Conservation (phyloP, 1,140 invertebrate species). For the Muscidifurax raptorellus region DNA sequence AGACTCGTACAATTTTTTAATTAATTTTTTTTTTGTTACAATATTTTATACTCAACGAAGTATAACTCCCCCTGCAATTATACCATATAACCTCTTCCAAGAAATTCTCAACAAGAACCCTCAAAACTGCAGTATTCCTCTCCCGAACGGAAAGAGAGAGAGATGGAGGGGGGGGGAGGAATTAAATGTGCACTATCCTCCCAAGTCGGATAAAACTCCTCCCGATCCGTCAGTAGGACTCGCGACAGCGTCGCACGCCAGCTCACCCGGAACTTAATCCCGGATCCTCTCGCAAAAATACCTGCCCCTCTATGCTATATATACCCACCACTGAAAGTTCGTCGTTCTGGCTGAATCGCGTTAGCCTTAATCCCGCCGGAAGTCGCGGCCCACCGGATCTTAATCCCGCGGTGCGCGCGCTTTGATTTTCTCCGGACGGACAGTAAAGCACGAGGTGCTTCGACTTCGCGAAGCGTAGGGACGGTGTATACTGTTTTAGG, state of each 20-base stretch:
- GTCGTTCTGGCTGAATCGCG: slow-evolving; percentile 5
- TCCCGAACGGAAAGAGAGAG: background rate
- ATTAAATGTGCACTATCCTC: background rate
- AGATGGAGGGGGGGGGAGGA: background rate
- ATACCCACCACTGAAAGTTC: background rate
- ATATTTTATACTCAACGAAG: background rate
- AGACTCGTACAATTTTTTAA: background rate
- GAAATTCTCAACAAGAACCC: slow-evolving; percentile 20
- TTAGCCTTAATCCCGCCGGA: slow-evolving; percentile 19
- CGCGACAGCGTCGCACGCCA: background rate
- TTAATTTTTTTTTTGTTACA: background rate
- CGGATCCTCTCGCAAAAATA: background rate
- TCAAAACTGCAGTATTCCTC: slow-evolving; percentile 7
- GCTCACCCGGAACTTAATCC: background rate
- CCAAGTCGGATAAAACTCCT: background rate
- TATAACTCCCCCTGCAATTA: background rate
- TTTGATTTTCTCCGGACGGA: slow-evolving; percentile 23
- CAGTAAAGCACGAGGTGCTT: background rate
- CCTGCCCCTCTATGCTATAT: background rate
- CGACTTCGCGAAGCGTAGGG: background rate
- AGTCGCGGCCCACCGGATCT: background rate
- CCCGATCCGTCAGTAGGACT: background rate
- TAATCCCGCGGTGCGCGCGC: slow-evolving; percentile 5
- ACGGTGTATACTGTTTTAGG: background rate
- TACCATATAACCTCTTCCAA: background rate